A percentile compares a stretch with the other conserved stretches of the same genome.
Evolutionary conservation across 2,888 invertebrate genomes (phyloP).

Genomic region (Mesochorus sp.): DNA sequence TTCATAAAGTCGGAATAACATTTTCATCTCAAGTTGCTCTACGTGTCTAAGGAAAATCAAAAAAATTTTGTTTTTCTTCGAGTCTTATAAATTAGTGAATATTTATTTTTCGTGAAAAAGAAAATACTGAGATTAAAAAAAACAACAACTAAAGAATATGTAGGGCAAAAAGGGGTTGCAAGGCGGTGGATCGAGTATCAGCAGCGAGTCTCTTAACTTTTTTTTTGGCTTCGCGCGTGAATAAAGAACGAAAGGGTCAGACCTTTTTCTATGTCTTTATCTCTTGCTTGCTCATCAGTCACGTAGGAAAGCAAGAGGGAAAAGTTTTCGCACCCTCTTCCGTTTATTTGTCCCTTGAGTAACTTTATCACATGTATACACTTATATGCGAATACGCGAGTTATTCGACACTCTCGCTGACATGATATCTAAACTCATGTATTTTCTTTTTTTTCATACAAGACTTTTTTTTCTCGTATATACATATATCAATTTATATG

Average conservation of each 20-base stretch:
- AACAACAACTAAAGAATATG: no score
- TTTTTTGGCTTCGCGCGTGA: neutral
- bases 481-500: no score
- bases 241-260: neutral
- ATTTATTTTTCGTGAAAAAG: no score
- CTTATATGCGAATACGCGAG: neutral
- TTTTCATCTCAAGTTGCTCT: no score
- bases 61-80: no score
- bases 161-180: neutral
- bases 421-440: neutral
- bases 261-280: neutral
- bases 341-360: neutral
- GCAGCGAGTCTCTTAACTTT: neutral
- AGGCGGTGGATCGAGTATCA: neutral
- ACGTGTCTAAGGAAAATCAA: no score
- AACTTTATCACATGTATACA: neutral
- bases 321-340: neutral
- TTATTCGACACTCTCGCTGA: constrained; percentile 1
- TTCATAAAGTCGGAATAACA: no score
- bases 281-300: constrained; percentile 6
- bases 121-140: no score
- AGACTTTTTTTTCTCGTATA: neutral
- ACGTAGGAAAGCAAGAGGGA: constrained; percentile 15
- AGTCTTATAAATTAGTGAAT: no score
- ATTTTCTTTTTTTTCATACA: neutral